Evolutionary conservation across 2,113 vertebrate species (phyloP).

Genomic region (Dissostichus mawsoni): DNA sequence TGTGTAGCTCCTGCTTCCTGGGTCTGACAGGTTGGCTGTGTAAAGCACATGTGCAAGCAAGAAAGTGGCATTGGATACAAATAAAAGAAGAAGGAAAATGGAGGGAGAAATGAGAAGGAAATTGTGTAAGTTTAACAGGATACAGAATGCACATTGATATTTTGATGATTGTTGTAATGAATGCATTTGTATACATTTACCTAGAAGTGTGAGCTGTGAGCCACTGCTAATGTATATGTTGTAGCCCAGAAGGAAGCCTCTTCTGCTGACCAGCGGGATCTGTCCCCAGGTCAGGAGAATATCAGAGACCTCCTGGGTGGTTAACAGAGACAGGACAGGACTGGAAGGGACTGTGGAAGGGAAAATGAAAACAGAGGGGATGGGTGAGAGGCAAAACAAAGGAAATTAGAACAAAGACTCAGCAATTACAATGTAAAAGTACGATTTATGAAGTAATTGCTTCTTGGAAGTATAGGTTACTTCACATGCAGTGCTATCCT

Average conservation of each 20-base stretch:
- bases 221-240: slow-evolving; percentile 75
- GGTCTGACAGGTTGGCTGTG: slow-evolving; percentile 75
- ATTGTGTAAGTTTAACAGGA: neutral
- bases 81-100: neutral
- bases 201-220: slow-evolving; percentile 68
- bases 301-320: slow-evolving; percentile 62
- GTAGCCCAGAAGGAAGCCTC: slow-evolving; percentile 81
- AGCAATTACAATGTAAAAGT: neutral
- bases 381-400: neutral
- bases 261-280: slow-evolving; percentile 56
- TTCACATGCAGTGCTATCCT: neutral
- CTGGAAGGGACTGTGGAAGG: slow-evolving; percentile 68
- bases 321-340: slow-evolving; percentile 57
- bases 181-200: slow-evolving; percentile 54
- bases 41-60: neutral
- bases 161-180: neutral
- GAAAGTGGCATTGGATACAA: neutral
- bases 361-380: neutral
- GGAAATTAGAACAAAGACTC: neutral
- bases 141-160: neutral
- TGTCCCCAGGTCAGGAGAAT: slow-evolving; percentile 77
- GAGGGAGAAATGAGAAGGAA: neutral
- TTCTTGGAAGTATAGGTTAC: neutral
- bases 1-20: slow-evolving; percentile 58
- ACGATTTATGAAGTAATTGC: neutral